Evolutionary conservation across 1,140 invertebrate species (phyloP).

Genomic region (Drosophila suzukii): DNA sequence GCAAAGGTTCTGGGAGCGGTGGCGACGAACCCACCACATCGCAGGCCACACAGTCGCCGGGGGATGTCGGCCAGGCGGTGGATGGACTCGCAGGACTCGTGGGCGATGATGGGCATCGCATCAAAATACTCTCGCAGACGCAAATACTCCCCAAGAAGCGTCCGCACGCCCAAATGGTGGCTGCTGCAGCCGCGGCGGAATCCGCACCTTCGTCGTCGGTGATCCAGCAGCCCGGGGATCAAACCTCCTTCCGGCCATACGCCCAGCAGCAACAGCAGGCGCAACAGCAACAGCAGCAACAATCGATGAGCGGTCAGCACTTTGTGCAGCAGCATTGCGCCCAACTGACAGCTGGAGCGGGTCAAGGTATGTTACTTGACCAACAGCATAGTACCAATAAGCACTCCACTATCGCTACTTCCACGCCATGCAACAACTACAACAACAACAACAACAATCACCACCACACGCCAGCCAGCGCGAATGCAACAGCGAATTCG

Average conservation of each 20-base stretch:
- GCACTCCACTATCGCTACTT: constrained; percentile 77
- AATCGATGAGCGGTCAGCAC: constrained; percentile 59
- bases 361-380: constrained; percentile 84
- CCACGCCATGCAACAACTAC: constrained; percentile 79
- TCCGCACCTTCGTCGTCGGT: constrained; percentile 69
- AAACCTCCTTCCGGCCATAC: constrained; percentile 79
- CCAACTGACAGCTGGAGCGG: constrained; percentile 60
- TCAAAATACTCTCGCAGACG: constrained; percentile 84
- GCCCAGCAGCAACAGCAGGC: constrained; percentile 73
- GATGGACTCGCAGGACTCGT: constrained; percentile 52
- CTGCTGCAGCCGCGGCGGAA: constrained; percentile 74
- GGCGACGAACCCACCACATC: constrained; percentile 63
- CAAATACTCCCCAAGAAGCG: constrained; percentile 83
- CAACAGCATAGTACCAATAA: constrained; percentile 83
- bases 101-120: constrained; percentile 81
- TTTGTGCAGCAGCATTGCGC: constrained; percentile 78
- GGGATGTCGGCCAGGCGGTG: constrained; percentile 17
- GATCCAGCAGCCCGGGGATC: constrained; percentile 77
- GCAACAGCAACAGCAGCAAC: constrained; percentile 59
- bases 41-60: constrained; percentile 55
- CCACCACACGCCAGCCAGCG: constrained; percentile 61
- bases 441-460: constrained; percentile 80
- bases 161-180: constrained; percentile 81
- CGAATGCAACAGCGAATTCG: constrained; percentile 47
- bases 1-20: constrained; percentile 32